phyloP scores from a whole-genome alignment of 1,140 invertebrate genomes.

The Dreissena polymorpha region DNA sequence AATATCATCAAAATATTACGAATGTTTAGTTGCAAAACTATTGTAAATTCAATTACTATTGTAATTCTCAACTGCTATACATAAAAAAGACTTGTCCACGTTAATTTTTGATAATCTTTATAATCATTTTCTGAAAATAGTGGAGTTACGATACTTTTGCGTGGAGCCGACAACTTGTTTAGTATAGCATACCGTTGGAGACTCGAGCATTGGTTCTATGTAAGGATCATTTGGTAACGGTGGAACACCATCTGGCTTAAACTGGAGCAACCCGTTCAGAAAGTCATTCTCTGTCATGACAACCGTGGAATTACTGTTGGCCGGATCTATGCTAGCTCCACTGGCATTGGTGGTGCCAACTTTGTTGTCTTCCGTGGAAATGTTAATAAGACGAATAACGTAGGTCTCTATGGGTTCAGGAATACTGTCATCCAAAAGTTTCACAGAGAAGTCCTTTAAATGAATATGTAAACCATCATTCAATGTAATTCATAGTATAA shows the following conservation, averaged over 20 bases:
- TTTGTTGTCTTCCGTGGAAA: constrained; percentile 67
- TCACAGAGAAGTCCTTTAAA: constrained; percentile 69
- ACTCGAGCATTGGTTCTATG: constrained; percentile 59
- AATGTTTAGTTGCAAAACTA: no score
- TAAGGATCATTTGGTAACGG: constrained; percentile 60
- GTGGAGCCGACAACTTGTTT: no score
- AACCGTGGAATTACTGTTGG: constrained; percentile 49
- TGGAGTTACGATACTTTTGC: no score
- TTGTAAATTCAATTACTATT: no score
- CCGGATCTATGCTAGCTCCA: constrained; percentile 76
- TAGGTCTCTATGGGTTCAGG: constrained; percentile 74
- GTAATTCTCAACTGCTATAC: no score
- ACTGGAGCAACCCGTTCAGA: constrained; percentile 76
- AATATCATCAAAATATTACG: no score
- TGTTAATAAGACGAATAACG: constrained; percentile 64
- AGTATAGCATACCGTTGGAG: constrained; percentile 29
- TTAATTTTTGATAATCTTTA: no score
- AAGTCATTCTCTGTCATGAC: constrained; percentile 72
- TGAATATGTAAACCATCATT: background rate
- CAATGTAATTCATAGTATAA: no score
- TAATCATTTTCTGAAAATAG: no score
- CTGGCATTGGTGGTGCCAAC: constrained; percentile 74
- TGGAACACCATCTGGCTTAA: constrained; percentile 55
- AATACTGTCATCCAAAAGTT: constrained; percentile 68
- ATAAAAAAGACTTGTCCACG: no score